Evolutionary conservation across 1,140 invertebrate species (phyloP).

Genomic region (Caerostris darwini): DNA sequence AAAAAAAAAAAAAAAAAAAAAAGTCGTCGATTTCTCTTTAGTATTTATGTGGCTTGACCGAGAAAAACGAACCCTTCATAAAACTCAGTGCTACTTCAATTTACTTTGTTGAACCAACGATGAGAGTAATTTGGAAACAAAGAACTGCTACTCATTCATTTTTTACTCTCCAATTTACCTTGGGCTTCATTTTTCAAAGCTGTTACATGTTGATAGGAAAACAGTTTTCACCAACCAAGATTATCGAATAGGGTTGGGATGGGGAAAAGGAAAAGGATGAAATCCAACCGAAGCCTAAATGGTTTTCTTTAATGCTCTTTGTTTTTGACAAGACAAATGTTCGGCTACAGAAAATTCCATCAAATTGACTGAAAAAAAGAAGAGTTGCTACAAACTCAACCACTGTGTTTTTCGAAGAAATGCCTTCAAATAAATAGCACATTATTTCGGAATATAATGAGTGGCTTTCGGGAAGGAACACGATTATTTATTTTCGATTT

Average conservation of each 20-base stretch:
- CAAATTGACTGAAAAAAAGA: conserved; percentile 72
- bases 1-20: not conserved
- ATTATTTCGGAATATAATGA: conserved; percentile 75
- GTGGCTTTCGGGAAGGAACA: conserved; percentile 56
- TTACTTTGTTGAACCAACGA: conserved; percentile 56
- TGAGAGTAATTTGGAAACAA: conserved; percentile 71
- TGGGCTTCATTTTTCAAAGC: conserved; percentile 73
- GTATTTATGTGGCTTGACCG: conserved; percentile 31
- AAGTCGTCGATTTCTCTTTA: conserved; percentile 10
- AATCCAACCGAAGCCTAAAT: conserved; percentile 73
- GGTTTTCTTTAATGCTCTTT: conserved; percentile 75
- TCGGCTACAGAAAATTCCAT: conserved; percentile 61
- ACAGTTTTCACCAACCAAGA: conserved; percentile 74
- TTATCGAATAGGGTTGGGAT: conserved; percentile 63
- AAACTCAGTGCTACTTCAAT: conserved; percentile 67
- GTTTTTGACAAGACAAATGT: conserved; percentile 77
- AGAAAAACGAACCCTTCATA: conserved; percentile 64
- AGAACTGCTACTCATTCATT: conserved; percentile 69
- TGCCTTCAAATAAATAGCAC: conserved; percentile 70
- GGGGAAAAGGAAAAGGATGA: conserved; percentile 51
- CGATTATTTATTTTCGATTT: conserved; percentile 66
- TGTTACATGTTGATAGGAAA: conserved; percentile 76
- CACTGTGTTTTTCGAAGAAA: conserved; percentile 54
- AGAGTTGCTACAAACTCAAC: conserved; percentile 51
- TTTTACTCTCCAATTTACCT: conserved; percentile 70